phyloP scores from a whole-genome alignment of 2,797 vertebrate species.

The Coilia nasus region DNA sequence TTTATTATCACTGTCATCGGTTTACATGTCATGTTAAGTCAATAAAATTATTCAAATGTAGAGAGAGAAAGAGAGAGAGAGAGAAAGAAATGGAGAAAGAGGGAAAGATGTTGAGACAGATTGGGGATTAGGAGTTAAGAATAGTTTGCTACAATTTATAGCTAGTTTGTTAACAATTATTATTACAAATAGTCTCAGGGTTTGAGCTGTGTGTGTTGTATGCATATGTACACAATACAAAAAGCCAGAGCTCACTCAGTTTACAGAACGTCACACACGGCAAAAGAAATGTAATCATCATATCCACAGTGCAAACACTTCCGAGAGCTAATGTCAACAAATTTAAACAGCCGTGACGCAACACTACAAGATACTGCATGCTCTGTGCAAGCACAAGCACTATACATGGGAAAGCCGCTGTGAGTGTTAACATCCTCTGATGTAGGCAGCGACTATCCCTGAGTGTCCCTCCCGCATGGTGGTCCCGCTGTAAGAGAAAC shows the following conservation, averaged over 20 bases:
- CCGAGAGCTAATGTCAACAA: background rate
- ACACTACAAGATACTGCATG: background rate
- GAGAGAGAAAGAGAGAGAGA: background rate
- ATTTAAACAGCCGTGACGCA: conserved; percentile 6
- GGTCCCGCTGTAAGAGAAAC: background rate
- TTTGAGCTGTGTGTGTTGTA: background rate
- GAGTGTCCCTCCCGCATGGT: background rate
- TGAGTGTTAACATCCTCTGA: background rate
- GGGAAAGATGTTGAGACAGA: background rate
- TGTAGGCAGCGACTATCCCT: background rate
- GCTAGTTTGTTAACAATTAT: background rate
- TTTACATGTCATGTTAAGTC: no score
- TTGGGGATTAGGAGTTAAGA: background rate
- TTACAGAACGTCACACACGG: background rate
- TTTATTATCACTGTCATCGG: no score
- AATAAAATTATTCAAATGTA: no score
- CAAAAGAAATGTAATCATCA: conserved; percentile 15
- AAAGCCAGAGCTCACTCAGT: background rate
- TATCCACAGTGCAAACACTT: conserved; percentile 17
- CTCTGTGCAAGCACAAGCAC: background rate
- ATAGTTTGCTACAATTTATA: background rate
- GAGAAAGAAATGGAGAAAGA: background rate
- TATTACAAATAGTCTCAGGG: background rate
- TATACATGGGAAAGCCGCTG: background rate
- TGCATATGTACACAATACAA: background rate